These are phyloP conservation scores for Intellagama lesueurii DNA, from an alignment of 2,797 vertebrate species.

Conservation along the genomic window DNA sequence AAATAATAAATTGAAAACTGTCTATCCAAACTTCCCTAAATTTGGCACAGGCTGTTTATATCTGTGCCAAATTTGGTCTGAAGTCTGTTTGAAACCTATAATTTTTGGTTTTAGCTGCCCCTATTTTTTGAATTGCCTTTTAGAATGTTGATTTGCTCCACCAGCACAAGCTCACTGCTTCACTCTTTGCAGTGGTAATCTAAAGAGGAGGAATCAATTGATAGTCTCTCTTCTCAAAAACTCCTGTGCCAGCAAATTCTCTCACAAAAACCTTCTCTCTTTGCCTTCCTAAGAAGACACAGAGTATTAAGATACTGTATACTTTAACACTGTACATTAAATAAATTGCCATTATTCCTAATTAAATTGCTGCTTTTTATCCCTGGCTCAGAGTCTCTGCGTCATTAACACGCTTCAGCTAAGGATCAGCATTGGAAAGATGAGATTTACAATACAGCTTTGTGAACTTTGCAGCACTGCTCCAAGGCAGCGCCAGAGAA, in stretches of 20 bases:
- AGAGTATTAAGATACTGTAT: not conserved
- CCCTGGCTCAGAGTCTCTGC: not conserved
- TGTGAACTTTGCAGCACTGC: not conserved
- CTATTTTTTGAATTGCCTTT: no score
- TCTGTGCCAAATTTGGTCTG: no score
- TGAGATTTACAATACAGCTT: not conserved
- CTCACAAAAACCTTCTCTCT: not conserved
- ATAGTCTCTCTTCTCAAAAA: conserved; percentile 2
- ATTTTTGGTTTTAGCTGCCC: no score
- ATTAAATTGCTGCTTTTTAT: conserved; percentile 3
- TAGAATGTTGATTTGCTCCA: no score
- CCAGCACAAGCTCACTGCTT: no score
- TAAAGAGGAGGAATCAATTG: conserved; percentile 28
- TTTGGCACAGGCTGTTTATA: no score
- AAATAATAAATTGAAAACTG: no score
- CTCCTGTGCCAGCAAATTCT: not conserved
- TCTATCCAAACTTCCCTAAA: no score
- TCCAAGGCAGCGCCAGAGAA: not conserved
- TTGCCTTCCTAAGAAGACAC: conserved; percentile 13
- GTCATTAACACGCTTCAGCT: not conserved
- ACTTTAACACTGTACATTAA: not conserved
- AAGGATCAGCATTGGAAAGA: not conserved
- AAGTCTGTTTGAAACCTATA: no score
- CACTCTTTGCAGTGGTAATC: no score
- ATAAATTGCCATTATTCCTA: not conserved